Conservation (phyloP, 2,888 invertebrate species). For the Dexiosoma caninum region DNA sequence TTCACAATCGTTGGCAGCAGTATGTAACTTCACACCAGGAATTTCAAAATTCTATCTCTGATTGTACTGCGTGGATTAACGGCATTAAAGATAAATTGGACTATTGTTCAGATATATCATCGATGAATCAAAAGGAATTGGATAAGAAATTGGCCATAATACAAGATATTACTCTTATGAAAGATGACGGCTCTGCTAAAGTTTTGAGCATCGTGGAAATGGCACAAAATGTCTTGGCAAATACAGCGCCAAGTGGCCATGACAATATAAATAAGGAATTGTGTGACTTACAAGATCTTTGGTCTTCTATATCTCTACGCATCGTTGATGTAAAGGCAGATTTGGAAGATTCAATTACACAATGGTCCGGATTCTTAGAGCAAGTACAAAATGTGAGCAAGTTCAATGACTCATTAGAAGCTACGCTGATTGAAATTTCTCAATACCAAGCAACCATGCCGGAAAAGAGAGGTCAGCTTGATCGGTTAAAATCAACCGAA, state of each 20-base stretch:
- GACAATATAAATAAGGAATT: constrained; percentile 90
- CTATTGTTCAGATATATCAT: constrained; percentile 89
- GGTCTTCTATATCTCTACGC: constrained; percentile 91
- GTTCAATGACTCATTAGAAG: constrained; percentile 87
- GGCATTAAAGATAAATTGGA: constrained; percentile 90
- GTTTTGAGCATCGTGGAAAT: constrained; percentile 93
- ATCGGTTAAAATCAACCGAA: constrained; percentile 89
- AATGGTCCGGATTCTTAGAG: constrained; percentile 93
- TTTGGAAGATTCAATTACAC: constrained; percentile 91
- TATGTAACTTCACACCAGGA: constrained; percentile 93
- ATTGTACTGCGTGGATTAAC: constrained; percentile 90
- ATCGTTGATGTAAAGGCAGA: constrained; percentile 94
- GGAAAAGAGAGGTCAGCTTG: constrained; percentile 91
- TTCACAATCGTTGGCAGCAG: constrained; percentile 94
- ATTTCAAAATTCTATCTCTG: constrained; percentile 87
- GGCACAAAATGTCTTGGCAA: constrained; percentile 93
- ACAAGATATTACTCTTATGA: constrained; percentile 91
- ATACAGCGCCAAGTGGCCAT: constrained; percentile 93
- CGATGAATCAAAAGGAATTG: constrained; percentile 90
- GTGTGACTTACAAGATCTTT: constrained; percentile 90
- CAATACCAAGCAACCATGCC: constrained; percentile 89
- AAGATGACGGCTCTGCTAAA: constrained; percentile 94
- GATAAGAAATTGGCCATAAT: constrained; percentile 90
- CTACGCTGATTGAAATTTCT: constrained; percentile 84
- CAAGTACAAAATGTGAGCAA: constrained; percentile 91